Evolutionary conservation across 1,140 invertebrate genomes (phyloP), one percentile per base, ranked within the genome.

Genomic region (Pogonognathellus flavescens): DNA sequence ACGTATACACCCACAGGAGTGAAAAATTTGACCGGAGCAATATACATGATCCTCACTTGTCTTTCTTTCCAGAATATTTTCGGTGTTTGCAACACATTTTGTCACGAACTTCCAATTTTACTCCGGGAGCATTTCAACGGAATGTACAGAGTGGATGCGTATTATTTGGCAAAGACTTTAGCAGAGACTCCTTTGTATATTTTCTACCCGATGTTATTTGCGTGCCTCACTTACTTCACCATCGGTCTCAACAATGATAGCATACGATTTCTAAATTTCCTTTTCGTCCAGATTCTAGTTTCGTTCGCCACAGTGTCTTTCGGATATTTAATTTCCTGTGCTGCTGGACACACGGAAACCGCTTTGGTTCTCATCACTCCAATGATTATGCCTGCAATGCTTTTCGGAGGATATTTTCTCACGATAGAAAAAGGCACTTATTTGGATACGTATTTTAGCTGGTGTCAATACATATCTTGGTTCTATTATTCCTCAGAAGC

Each of bases 21-120:
- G 0, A 96, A 96, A 93, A 99, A 99, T 90, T 97, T 99, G 85
- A 98, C 98, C 90, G 97, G 97, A 70, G 96, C 95, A 13, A 92
- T 98, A 20, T 98, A 98, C 90, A 93, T 98, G 84, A 95, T 97
- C 89, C 91, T 98, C 4, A 97, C 95, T 3, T 97, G 97, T 90
- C 96, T 97, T 94, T 98, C 96, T 9, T 97, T 97, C 95, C 59
- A 49, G 86, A 60, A 83, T 50, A 25, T 62, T 52, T 52, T 25
- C 55, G 62, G 18, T n/a, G 53, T 87, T 20, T 89, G 50, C 5
- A 18, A 87, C 41, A 72, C 84, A n/a, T 86, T 90, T 88, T 82
- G 86, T n/a, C 60, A 52, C 3, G 88, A 90, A 70, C 82, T 89
- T 13, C 85, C 85, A 41, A 94, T 99, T 80, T 98, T 99, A 90